phyloP scores from a whole-genome alignment of 1,140 invertebrate genomes.

The Dendroctonus valens region DNA sequence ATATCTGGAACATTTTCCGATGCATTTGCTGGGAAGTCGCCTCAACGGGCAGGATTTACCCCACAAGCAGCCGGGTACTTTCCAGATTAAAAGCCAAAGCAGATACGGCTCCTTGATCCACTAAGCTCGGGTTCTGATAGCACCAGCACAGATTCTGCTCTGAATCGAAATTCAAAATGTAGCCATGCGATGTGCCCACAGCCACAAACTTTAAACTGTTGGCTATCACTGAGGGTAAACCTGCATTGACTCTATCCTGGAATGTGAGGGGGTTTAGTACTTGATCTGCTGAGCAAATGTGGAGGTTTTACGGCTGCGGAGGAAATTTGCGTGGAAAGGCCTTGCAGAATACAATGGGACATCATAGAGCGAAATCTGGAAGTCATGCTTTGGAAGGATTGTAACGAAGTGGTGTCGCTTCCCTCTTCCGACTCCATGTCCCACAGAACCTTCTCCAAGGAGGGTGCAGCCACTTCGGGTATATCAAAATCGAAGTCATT shows the following conservation, averaged over 20 bases:
- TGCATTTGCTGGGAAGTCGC: neutral
- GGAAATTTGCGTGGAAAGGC: conserved; percentile 80
- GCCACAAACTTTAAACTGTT: conserved; percentile 78
- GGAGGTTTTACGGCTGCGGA: conserved; percentile 66
- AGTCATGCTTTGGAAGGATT: conserved; percentile 53
- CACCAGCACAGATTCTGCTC: conserved; percentile 85
- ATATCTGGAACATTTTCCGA: conserved; percentile 48
- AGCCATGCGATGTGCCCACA: conserved; percentile 90
- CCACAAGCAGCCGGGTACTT: conserved; percentile 79
- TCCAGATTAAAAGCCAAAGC: conserved; percentile 85
- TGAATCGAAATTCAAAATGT: conserved; percentile 85
- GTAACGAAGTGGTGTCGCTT: conserved; percentile 56
- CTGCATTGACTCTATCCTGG: conserved; percentile 85
- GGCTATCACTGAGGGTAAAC: conserved; percentile 78
- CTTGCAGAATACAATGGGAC: conserved; percentile 78
- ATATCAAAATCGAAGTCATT: conserved; percentile 84
- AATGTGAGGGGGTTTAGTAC: conserved; percentile 35
- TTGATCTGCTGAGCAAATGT: conserved; percentile 1
- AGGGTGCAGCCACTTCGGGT: conserved; percentile 74
- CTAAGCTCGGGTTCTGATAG: conserved; percentile 65
- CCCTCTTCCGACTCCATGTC: conserved; percentile 66
- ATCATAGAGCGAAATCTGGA: conserved; percentile 66
- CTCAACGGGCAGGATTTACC: conserved; percentile 52
- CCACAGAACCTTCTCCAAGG: conserved; percentile 82
- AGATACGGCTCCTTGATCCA: conserved; percentile 79